Base-by-base conservation (phyloP, 2,797 vertebrate genomes). In the Glyptemys insculpta region DNA sequence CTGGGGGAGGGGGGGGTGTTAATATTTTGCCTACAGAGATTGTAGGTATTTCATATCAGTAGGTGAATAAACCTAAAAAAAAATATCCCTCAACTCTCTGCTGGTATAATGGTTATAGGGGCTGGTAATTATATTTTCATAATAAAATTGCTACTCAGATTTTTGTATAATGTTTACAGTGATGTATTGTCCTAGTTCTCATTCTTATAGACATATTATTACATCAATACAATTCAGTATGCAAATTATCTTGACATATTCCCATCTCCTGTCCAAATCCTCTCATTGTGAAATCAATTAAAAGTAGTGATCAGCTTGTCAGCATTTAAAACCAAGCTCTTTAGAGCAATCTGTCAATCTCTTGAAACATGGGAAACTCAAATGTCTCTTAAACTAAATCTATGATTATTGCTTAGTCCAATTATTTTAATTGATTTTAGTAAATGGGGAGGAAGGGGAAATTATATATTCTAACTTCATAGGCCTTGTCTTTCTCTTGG, bases 351-450 rank as follows among this genome's bases (percentile, higher is more conserved):
- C 15, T 50, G 21, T 83, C 88, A 81, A 5, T 83, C 68, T 83
- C 62, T 88, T 88, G 44, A 90, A 50, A 86, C 12, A n/a, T 57
- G 37, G 50, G 27, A 78, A 87, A 44, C 78, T 16, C 86, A 87
- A 76, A 37, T 68, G 3, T 47, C 2, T 79, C 76, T 53, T 79
- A 65, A 94, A 91, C 29, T 47, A 52, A 14, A 10, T 19, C 5
- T 83, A 56, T 3, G 12, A 6, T 65, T 95, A 34, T 7, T 57
- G 21, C 56, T 93, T 59, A 80, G 41, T 93, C 21, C 59, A 76
- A 50, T 57, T 83, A 37, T 92, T 92, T 93, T 79, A 88, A 57
- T 23, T 76, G 81, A 27, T 1, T 74, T 83, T 81, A 4, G 94
- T 49, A 2, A 62, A 85, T 50, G 85, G 37, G 37, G 57, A 72